Evolutionary conservation across 2,888 invertebrate genomes (phyloP), one percentile per base, ranked within the genome.

Genomic region (Acrobasis suavella): DNA sequence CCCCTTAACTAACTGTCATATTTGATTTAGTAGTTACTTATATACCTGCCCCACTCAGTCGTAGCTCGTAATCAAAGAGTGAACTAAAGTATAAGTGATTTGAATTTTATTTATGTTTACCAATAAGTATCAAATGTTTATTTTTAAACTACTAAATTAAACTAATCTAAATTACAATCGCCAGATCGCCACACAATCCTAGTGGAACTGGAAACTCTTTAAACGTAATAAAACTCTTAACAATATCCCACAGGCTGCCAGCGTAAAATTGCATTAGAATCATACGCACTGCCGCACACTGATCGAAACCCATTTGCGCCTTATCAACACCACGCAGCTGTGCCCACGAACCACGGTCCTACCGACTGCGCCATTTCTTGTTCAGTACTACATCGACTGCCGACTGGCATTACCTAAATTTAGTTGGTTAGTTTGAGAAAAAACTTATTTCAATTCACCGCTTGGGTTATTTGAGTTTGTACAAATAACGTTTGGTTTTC

Each of bases 201-300:
- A 32, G 32, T 32, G 7, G 32, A 32, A 32, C 5, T 32, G 32
- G 32, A 8, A 32, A 32, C 32, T 32, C 5, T 32, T 32, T 32
- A 32, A 32, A 32, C 32, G 32, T 32, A 7, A 32, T 32, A 32
- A 32, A 32, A 32, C 8, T 32, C 32, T 32, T 32, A 32, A 32
- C 32, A 32, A 32, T 32, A 32, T 32, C 32, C 32, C 32, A 32
- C 2, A 32, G 32, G 55, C 55, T 42, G 14, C 7, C 17, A 46
- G 14, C 56, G 42, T 56, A 22, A 56, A 56, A 56, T 56, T 42
- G 42, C 17, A n/a, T 56, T 56, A 56, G 56, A 42, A 42, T 42
- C 56, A 12, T 22, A 46, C 56, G 42, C 55, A 17, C 55, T 56
- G 2, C 56, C 17, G 56, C 17, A 9, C 14, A 1, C 42, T 42